Evolutionary conservation across 2,797 vertebrate genomes (phyloP).

Genomic region (Enteromius unitaeniatus): DNA sequence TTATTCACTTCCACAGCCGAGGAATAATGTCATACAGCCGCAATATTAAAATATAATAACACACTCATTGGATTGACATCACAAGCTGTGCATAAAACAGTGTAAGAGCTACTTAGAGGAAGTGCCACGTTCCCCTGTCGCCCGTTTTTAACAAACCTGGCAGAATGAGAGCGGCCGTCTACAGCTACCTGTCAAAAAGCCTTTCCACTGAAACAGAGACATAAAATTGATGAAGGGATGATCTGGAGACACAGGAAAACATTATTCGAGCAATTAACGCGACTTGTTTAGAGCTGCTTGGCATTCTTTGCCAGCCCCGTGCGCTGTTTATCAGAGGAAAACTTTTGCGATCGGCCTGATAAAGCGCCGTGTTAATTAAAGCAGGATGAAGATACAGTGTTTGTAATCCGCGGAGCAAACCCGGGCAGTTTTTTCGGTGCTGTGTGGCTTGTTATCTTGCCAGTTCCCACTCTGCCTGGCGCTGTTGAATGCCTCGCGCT

Average conservation of each 20-base stretch:
- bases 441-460: constrained; percentile 73
- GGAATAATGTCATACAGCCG: constrained; percentile 3
- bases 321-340: constrained; percentile 75
- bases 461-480: constrained; percentile 63
- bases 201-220: constrained; percentile 29
- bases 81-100: constrained; percentile 5
- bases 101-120: constrained; percentile 24
- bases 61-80: constrained; percentile 9
- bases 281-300: constrained; percentile 64
- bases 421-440: constrained; percentile 41
- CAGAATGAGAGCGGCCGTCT: constrained; percentile 34
- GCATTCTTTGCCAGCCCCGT: constrained; percentile 67
- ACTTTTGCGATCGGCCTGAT: constrained; percentile 80
- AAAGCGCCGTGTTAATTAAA: constrained; percentile 80
- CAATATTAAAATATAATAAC: constrained; percentile 22
- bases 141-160: constrained; percentile 24
- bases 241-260: constrained; percentile 62
- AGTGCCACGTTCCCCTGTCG: constrained; percentile 1
- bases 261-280: constrained; percentile 76
- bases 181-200: constrained; percentile 28
- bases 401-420: constrained; percentile 70
- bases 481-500: constrained; percentile 71
- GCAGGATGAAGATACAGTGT: constrained; percentile 60
- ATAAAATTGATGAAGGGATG: constrained; percentile 36
- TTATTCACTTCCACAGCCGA: constrained; percentile 66